Base-by-base conservation (phyloP, 2,113 vertebrate species). In the Toxotes jaculatrix region DNA sequence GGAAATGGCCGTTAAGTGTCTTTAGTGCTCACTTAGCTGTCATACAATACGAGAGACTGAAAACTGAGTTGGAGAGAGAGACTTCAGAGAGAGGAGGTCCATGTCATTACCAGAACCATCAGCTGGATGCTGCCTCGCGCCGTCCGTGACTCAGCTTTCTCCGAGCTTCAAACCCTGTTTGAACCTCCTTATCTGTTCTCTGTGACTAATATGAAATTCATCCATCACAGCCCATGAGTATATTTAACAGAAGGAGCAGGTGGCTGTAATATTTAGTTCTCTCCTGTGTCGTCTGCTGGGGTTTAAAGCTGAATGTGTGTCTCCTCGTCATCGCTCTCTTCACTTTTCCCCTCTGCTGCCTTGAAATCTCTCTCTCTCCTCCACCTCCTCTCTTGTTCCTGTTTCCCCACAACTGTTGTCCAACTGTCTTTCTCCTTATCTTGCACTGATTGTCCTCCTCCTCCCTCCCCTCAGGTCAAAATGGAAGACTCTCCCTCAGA, bases 401-500 rank as follows among this genome's bases (percentile, higher is more conserved):
- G 42, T 43, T 12, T 32, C 10, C 51, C 53, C 9, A 27, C 57
- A 17, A 51, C 45, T 59, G 10, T 42, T 23, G 3, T 64, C 61
- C 49, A 38, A 19, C 67, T 31, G 51, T 31, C 73, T 43, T 17
- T 53, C 47, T 31, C 55, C 47, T 55, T 14, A 17, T 53, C 47
- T 63, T 10, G n/a, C 59, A 2, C 38, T 53, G 17, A 23, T 23
- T 27, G 1, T 12, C 36, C 27, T 27, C 67, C 56, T 40, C 34
- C 70, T 17, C 55, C 23, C 45, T 47, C 32, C 34, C 21, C 80
- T 56, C 70, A 97, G 96, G 93, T 94, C 63, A 96, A 96, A 88
- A 94, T 94, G 57, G 95, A 95, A 1, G 93, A 95, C 43, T 93
- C 95, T 7, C 88, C 94, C 19, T 77, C 92, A 1, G 91, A 94